Evolutionary conservation across 2,113 vertebrate genomes (phyloP).

Genomic region (Corvus cornix): DNA sequence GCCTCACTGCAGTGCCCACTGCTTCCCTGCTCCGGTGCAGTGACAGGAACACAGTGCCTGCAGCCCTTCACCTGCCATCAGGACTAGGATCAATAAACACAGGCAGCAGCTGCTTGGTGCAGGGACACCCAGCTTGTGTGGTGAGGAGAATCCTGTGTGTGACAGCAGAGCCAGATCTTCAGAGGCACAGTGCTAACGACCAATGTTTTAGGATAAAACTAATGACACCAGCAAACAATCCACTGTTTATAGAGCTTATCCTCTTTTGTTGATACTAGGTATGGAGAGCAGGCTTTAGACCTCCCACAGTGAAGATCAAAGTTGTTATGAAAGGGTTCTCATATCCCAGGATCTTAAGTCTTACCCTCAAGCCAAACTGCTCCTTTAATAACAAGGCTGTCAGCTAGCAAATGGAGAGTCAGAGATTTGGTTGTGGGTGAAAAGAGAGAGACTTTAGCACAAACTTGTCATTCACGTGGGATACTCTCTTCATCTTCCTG

Average conservation of each 20-base stretch:
- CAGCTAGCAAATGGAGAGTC: not conserved
- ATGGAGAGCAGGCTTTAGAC: not conserved
- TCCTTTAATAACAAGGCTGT: not conserved
- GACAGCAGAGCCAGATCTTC: not conserved
- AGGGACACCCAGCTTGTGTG: not conserved
- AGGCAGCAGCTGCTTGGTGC: not conserved
- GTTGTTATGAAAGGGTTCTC: not conserved
- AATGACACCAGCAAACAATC: not conserved
- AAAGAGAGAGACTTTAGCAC: not conserved
- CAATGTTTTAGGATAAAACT: not conserved
- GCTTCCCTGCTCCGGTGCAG: not conserved
- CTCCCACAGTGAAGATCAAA: not conserved
- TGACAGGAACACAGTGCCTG: not conserved
- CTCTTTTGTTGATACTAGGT: not conserved
- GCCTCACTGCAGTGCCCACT: not conserved
- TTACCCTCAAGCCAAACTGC: not conserved
- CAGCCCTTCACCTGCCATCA: not conserved
- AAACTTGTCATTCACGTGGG: not conserved
- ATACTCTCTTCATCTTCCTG: not conserved
- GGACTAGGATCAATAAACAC: not conserved
- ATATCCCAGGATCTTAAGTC: not conserved
- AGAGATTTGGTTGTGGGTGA: not conserved
- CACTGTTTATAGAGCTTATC: not conserved
- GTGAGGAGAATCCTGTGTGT: not conserved
- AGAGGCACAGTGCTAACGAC: not conserved